phyloP scores from a whole-genome alignment of 1,140 invertebrate species.

The Coptotermes formosanus region DNA sequence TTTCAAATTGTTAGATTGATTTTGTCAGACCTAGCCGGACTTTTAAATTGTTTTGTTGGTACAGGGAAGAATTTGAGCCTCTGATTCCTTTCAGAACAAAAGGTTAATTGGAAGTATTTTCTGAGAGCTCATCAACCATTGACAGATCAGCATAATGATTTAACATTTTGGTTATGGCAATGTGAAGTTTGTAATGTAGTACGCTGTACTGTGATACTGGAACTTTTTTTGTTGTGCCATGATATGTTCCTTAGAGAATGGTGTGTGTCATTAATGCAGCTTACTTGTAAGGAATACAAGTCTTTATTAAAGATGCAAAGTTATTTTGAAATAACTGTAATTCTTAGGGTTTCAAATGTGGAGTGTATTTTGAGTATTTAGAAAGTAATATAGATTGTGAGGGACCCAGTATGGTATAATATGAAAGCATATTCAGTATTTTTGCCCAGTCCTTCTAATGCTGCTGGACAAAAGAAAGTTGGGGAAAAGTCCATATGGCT shows the following conservation, averaged over 20 bases:
- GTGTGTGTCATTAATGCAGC: neutral
- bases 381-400: neutral
- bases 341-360: too few species aligned
- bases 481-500: constrained; percentile 1
- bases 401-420: neutral
- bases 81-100: too few species aligned
- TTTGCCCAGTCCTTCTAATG: neutral
- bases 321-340: neutral
- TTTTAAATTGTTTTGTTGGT: too few species aligned
- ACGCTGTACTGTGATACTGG: neutral
- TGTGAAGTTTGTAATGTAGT: neutral
- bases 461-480: neutral
- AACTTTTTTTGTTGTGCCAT: neutral
- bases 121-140: too few species aligned
- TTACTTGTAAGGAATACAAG: neutral
- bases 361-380: too few species aligned
- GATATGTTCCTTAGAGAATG: neutral
- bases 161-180: neutral
- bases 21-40: too few species aligned
- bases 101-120: too few species aligned
- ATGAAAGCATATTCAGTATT: neutral
- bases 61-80: too few species aligned
- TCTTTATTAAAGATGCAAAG: neutral
- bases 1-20: too few species aligned
- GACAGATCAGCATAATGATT: too few species aligned